These are phyloP conservation scores for Smittia aterrima DNA, from an alignment of 2,888 invertebrate species.

Conservation along the genomic window DNA sequence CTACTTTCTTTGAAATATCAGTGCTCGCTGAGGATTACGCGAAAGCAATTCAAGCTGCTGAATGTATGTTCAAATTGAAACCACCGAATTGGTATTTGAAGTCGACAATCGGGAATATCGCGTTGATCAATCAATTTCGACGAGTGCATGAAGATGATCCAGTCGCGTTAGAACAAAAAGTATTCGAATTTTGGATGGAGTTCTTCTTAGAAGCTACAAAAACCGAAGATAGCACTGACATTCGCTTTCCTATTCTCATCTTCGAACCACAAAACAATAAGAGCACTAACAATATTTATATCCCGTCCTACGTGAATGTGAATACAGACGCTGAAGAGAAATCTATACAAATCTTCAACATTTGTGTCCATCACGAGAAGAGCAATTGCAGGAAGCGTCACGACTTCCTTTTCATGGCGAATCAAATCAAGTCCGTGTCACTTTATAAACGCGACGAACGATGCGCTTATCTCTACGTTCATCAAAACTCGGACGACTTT, in stretches of 20 bases:
- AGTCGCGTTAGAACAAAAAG: constrained; percentile 75
- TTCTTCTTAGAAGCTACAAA: constrained; percentile 95
- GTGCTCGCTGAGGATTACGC: constrained; percentile 95
- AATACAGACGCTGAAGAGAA: constrained; percentile 93
- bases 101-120: constrained; percentile 94
- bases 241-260: constrained; percentile 76
- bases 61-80: constrained; percentile 88
- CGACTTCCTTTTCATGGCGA: constrained; percentile 90
- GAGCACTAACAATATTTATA: constrained; percentile 59
- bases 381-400: constrained; percentile 81
- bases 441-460: constrained; percentile 94
- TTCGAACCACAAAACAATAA: constrained; percentile 79
- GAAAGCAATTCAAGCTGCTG: constrained; percentile 95
- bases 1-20: constrained; percentile 97
- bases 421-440: constrained; percentile 61
- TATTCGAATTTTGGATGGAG: constrained; percentile 98
- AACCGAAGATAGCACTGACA: constrained; percentile 72
- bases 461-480: constrained; percentile 94
- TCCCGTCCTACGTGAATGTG: constrained; percentile 94
- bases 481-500: constrained; percentile 97
- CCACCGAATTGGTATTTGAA: constrained; percentile 94
- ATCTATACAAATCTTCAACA: constrained; percentile 83
- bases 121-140: constrained; percentile 86
- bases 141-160: constrained; percentile 72
- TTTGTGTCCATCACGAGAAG: constrained; percentile 75